Evolutionary conservation across 2,888 invertebrate genomes (phyloP).

Genomic region (Agrochola litura): DNA sequence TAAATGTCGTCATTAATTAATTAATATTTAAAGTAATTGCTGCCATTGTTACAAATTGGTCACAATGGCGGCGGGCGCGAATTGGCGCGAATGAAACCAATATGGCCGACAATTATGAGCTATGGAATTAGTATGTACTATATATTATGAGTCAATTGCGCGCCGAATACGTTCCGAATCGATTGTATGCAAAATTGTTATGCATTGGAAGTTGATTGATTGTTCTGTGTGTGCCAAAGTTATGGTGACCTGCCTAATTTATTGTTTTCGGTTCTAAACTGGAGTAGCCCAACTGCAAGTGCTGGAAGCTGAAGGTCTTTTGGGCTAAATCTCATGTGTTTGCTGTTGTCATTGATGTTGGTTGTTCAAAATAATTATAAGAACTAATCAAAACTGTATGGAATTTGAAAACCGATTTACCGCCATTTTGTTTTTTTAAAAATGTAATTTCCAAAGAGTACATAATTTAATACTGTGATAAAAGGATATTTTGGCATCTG

Average conservation of each 20-base stretch:
- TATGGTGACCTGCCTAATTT: slow-evolving; percentile 9
- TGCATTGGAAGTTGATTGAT: slow-evolving; percentile 72
- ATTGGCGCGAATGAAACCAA: slow-evolving; percentile 78
- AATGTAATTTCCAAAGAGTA: not conserved
- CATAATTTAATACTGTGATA: no score
- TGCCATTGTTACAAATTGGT: slow-evolving; percentile 79
- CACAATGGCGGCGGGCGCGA: slow-evolving; percentile 75
- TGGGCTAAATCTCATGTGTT: not conserved
- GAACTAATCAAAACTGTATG: not conserved
- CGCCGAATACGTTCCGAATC: slow-evolving; percentile 71
- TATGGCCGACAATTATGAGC: slow-evolving; percentile 84
- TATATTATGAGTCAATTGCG: slow-evolving; percentile 77
- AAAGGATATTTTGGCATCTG: no score
- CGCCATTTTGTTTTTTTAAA: not conserved
- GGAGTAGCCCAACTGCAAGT: not conserved
- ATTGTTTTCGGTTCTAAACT: slow-evolving; percentile 16
- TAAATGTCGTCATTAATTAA: slow-evolving; percentile 73
- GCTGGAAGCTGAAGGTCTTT: not conserved
- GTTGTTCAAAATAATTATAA: not conserved
- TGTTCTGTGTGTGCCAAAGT: slow-evolving; percentile 66
- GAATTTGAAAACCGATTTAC: not conserved
- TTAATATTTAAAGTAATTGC: slow-evolving; percentile 78
- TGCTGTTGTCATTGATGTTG: not conserved
- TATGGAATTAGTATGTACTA: slow-evolving; percentile 18
- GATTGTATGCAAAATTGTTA: slow-evolving; percentile 82